Base-by-base conservation (phyloP, 2,888 invertebrate genomes). In the Anticlea derivata region DNA sequence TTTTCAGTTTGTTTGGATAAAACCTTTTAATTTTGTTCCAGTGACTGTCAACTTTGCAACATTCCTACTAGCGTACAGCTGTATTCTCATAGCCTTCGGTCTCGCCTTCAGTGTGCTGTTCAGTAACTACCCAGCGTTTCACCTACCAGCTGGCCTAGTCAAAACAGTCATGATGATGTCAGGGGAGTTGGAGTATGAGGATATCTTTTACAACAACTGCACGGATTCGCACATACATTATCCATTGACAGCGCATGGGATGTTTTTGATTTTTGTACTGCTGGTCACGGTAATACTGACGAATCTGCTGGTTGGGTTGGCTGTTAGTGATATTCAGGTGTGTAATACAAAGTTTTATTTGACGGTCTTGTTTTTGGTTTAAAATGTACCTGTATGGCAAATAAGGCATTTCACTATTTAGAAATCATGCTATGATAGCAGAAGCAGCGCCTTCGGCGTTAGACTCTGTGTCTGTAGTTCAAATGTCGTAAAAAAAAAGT, bases 161-260 rank as follows among this genome's bases (percentile, higher is more conserved):
- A 96, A 96, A 82, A 95, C 96, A 0, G 93, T 96, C 7, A 95
- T 96, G 66, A 96, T 97, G 96, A 96, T 97, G 96, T 95, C 96
- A 0, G 96, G 96, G 0, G 96, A 97, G 77, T 75, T 96, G 38
- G 96, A 96, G 74, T 96, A 95, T 61, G 96, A 96, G 73, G 96
- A 96, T 65, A 94, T 96, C 57, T 96, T 96, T 74, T 96, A 95
- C 63, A 90, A 87, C 29, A 90, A 92, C 50, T 77, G 75, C 45
- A 80, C 83, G 0, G 80, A 80, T 27, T 78, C 86, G 0, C 80
- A 86, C 33, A 91, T 95, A 7, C 87, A 93, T 50, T 95, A 95
- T 73, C 94, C 94, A 0, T 92, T 93, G 6, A 96, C 96, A 0
- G 93, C 96, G 0, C 96, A 96, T 62, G 87, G 94, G 2, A 93